Conservation (phyloP, 2,888 invertebrate species). For the Rotaria socialis region DNA sequence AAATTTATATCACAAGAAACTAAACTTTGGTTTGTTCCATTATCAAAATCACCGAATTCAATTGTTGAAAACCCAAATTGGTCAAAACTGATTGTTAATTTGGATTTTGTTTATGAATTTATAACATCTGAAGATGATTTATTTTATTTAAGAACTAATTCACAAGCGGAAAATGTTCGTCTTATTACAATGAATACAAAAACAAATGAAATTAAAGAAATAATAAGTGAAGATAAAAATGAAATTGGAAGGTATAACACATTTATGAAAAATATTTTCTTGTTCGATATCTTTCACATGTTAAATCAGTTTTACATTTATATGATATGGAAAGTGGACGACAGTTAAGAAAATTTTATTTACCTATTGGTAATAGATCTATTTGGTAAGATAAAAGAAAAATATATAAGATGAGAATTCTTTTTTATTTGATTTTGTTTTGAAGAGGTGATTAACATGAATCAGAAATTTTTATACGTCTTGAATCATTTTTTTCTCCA, state of each 20-base stretch:
- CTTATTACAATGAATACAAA: conserved; percentile 41
- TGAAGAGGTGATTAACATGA: conserved; percentile 47
- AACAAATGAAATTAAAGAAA: conserved; percentile 69
- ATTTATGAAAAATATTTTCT: conserved; percentile 79
- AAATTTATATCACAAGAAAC: conserved; percentile 84
- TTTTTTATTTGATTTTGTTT: neutral
- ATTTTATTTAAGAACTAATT: conserved; percentile 62
- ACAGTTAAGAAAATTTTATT: conserved; percentile 70
- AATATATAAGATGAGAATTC: no score
- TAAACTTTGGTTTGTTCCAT: conserved; percentile 66
- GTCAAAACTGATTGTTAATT: conserved; percentile 6
- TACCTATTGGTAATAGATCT: conserved; percentile 74
- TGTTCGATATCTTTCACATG: conserved; percentile 71
- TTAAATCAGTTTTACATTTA: conserved; percentile 71
- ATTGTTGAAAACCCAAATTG: neutral
- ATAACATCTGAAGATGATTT: conserved; percentile 38
- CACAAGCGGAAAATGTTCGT: conserved; percentile 75
- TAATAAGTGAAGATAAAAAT: conserved; percentile 76
- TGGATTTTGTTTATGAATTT: conserved; percentile 28
- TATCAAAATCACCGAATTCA: neutral
- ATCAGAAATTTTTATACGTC: conserved; percentile 75
- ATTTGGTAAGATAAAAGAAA: neutral
- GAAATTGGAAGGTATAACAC: conserved; percentile 83
- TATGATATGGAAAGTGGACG: conserved; percentile 72
- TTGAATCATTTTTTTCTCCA: conserved; percentile 86